Percentiles rank a stretch among this genome's conserved stretches.
Conservation (phyloP, 2,797 vertebrate genomes). For the Notoglanidium macrostoma region DNA sequence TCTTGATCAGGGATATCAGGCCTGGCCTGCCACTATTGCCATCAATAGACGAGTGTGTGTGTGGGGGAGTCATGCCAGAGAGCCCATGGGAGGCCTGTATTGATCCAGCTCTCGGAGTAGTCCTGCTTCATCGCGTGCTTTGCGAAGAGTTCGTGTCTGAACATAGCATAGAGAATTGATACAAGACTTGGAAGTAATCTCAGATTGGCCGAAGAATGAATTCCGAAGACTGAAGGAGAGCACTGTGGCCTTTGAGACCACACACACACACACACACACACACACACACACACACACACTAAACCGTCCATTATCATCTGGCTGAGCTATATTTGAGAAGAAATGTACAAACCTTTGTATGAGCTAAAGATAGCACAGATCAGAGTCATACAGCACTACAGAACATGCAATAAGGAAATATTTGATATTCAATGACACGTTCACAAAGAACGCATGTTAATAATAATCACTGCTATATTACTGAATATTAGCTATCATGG, state of each 20-base stretch:
- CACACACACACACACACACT: background rate
- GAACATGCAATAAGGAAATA: background rate
- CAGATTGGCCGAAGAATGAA: conserved; percentile 11
- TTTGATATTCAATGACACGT: background rate
- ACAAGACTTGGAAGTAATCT: conserved; percentile 39
- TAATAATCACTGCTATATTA: background rate
- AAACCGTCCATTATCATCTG: background rate
- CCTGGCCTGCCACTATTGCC: conserved; percentile 49
- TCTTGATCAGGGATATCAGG: conserved; percentile 34
- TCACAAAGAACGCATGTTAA: background rate
- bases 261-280: background rate
- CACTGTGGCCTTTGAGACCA: conserved; percentile 2
- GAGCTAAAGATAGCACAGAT: background rate
- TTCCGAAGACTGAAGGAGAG: background rate
- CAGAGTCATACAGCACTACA: background rate
- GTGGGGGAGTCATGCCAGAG: conserved; percentile 35
- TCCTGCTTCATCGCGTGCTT: conserved; percentile 42
- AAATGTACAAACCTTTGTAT: background rate
- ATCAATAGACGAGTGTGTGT: conserved; percentile 40
- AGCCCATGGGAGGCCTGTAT: conserved; percentile 57
- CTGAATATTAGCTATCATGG: background rate
- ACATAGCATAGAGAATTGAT: conserved; percentile 46
- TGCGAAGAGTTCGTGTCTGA: conserved; percentile 23
- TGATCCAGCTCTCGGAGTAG: conserved; percentile 49
- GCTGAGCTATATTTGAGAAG: conserved; percentile 1